A percentile compares a stretch with the other conserved stretches of the same genome.
These are phyloP conservation scores for Ophioderma brevispina DNA, from an alignment of 35 echinoderm and acorn worm genomes.

Conservation along the genomic window DNA sequence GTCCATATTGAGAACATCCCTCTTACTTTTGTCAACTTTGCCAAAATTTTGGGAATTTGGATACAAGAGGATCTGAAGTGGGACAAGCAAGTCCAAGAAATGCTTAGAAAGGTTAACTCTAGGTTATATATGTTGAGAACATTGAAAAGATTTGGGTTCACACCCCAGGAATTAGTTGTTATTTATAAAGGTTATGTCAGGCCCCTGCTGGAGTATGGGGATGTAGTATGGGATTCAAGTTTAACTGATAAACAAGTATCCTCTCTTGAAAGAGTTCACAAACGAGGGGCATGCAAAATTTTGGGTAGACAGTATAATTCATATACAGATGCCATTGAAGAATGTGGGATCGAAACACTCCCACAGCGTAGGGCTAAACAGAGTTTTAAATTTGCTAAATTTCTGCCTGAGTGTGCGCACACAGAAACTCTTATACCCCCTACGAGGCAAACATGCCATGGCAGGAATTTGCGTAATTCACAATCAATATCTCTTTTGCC, in stretches of 20 bases:
- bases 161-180: not conserved
- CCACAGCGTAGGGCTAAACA: not conserved
- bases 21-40: no score
- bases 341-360: slow-evolving; percentile 6
- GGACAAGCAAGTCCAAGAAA: no score
- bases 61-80: no score
- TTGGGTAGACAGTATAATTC: not conserved
- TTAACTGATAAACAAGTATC: not conserved
- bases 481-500: no score
- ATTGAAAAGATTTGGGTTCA: not conserved
- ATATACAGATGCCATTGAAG: not conserved
- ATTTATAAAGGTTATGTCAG: slow-evolving; percentile 26
- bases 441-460: no score
- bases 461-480: no score
- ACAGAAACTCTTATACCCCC: slow-evolving; percentile 10
- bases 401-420: not conserved
- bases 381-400: not conserved
- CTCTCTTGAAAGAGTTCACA: slow-evolving; percentile 7
- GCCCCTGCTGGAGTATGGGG: slow-evolving; percentile 2
- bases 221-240: slow-evolving; percentile 21
- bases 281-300: not conserved
- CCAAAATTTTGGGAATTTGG: no score
- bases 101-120: no score
- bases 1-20: no score
- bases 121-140: not conserved